Base-by-base conservation (phyloP, 2,113 vertebrate genomes). In the Etheostoma spectabile region DNA sequence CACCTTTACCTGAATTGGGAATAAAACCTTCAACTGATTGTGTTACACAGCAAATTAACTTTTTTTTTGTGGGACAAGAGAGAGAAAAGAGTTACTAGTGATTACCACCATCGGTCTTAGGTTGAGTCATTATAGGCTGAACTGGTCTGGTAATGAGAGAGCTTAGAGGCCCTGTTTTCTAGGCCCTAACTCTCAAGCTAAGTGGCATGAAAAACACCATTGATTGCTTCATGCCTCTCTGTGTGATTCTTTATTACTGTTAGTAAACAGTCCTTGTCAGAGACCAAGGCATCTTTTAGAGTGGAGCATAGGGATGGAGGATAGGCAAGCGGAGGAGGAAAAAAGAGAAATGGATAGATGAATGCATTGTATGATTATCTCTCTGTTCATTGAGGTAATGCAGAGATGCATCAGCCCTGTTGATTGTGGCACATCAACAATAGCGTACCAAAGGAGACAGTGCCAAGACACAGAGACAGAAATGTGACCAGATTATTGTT, bases 141-240 rank as follows among this genome's bases (percentile, higher is more conserved):
- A 85, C 62, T 82, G 82, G 79, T 80, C 71, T 79, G 80, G 49
- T 93, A 93, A 94, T 93, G 92, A 93, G 85, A 69, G 80, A 65
- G 74, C 76, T 85, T 87, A 78, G 82, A 86, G 83, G 38, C 10
- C 38, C 38, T 42, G 38, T 42, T 42, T 42, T 42, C 38, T 80
- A 85, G 79, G 60, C 70, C 77, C 88, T 92, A 51, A 68, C 66
- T 91, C 90, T 82, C 67, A 57, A 89, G 77, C 73, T 90, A 93
- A 93, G 84, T 89, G 84, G 86, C 75, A 90, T 90, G 79, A 88
- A 91, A 93, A 81, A 45, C 77, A 19, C 16, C 88, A 89, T 82
- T 86, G 90, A 91, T 93, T 90, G 79, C 79, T 74, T 77, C 65
- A 64, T 60, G 84, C 77, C 61, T 86, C 78, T 67, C 35, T 46